Evolutionary conservation across 35 echinoderm and acorn worm species (phyloP), one percentile per base, ranked within the genome.

Genomic region (Ptychodera flava): DNA sequence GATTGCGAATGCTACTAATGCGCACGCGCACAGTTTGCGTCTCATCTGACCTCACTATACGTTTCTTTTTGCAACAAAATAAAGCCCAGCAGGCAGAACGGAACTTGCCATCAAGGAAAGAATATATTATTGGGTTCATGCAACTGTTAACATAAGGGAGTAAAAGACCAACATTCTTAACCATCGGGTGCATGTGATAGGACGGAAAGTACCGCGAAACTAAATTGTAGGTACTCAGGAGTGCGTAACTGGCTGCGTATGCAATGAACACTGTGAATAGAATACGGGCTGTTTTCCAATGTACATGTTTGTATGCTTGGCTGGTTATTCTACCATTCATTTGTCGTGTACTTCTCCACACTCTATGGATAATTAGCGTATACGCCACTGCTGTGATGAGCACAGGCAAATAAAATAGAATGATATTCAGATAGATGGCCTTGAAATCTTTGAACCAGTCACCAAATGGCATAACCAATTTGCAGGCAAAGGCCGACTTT

Each of bases 371-470:
- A 38, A 95, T 92, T 32, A 31, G 16, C 0, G 88, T 84, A 86
- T 92, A 95, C 37, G 91, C 53, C 31, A 89, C 29, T 16, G 90
- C 45, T 14, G 93, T 95, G 52, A 95, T 92, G 64, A 87, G 81
- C 15, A 87, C 90, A 31, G 93, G 93, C 12, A 95, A 32, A 31
- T 89, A 89, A 83, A 91, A 95, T 28, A 95, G 87, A 33, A 91
- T 52, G 31, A 95, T 77, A 37, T 95, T 89, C 1, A 95, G 75
- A 81, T 95, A 95, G 28, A 95, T 88, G 16, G 90, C 82, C 87
- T 95, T 95, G 53, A 95, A 95, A 80, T 92, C 90, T 37, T 87
- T 82, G 77, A 89, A 92, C 93, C 93, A 95, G 10, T 29, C 32
- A 32, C 90, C 90, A 16, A 89, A 87, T n/a, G 93, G 93, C 35